Evolutionary conservation across 2,113 vertebrate species (phyloP).

Genomic region (Aspiorhynchus laticeps): DNA sequence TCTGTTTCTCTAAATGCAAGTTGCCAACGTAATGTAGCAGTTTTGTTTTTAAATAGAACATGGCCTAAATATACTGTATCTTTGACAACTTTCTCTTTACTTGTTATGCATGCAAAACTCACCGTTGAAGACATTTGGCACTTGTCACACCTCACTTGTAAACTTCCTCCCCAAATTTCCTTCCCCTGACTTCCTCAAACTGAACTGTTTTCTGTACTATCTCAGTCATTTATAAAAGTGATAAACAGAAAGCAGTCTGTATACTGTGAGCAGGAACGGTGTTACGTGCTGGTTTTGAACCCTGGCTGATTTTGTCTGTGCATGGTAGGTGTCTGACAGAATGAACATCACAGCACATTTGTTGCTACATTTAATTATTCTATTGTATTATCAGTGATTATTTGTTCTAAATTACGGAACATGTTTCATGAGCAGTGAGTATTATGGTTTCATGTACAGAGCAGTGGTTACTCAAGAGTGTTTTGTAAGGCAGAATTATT

Average conservation of each 20-base stretch:
- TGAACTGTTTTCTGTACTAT: not conserved
- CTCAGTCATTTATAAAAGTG: not conserved
- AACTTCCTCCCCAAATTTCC: constrained; percentile 43
- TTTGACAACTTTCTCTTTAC: not conserved
- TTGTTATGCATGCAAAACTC: not conserved
- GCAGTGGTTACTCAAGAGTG: not conserved
- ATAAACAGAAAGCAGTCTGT: not conserved
- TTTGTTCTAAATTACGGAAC: not conserved
- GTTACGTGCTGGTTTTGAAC: not conserved
- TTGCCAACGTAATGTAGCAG: not conserved
- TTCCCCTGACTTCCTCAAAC: constrained; percentile 44
- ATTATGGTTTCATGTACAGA: not conserved
- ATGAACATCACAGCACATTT: not conserved
- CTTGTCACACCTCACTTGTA: not conserved
- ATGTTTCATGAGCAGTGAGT: not conserved
- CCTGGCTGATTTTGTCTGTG: not conserved
- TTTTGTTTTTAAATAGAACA: not conserved
- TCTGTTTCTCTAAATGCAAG: not conserved
- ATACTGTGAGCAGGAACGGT: not conserved
- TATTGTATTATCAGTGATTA: not conserved
- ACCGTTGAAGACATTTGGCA: not conserved
- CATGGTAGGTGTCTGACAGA: constrained; percentile 31
- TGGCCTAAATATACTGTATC: not conserved
- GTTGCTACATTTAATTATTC: not conserved
- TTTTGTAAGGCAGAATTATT: not conserved